Evolutionary conservation across 2,797 vertebrate species (phyloP).

Genomic region (Tapera naevia): DNA sequence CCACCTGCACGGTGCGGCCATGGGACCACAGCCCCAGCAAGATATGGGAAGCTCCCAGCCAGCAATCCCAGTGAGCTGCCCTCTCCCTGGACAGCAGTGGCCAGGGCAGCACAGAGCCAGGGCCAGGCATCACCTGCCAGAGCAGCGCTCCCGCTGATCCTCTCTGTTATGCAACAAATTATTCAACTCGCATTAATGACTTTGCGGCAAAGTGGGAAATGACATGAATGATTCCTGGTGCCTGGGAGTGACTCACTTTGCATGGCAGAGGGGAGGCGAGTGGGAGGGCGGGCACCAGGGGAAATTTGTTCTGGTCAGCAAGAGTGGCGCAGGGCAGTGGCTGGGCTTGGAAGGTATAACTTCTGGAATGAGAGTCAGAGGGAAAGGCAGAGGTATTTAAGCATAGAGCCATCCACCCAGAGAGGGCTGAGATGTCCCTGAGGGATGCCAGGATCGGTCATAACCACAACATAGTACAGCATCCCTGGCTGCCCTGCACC

Average conservation of each 20-base stretch:
- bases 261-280: neutral
- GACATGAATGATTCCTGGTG: constrained; percentile 61
- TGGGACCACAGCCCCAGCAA: neutral
- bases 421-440: neutral
- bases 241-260: constrained; percentile 46
- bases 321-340: neutral
- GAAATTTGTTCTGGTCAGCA: neutral
- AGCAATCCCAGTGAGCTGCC: accelerated
- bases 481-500: neutral
- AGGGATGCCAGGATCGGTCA: neutral
- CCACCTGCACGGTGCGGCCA: accelerated
- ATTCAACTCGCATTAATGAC: constrained; percentile 64
- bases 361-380: neutral
- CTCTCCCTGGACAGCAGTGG: neutral
- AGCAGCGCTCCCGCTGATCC: neutral
- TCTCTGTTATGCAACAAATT: constrained; percentile 51
- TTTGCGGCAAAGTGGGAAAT: constrained; percentile 66
- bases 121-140: neutral
- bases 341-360: neutral
- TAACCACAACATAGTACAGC: neutral
- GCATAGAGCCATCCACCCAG: neutral
- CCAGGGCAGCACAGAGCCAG: neutral
- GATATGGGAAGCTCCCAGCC: neutral
- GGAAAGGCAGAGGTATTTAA: neutral
- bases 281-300: neutral